Percentiles rank a stretch among this genome's conserved stretches.
Evolutionary conservation across 2,113 vertebrate genomes (phyloP).

Genomic region (Eonycteris spelaea): DNA sequence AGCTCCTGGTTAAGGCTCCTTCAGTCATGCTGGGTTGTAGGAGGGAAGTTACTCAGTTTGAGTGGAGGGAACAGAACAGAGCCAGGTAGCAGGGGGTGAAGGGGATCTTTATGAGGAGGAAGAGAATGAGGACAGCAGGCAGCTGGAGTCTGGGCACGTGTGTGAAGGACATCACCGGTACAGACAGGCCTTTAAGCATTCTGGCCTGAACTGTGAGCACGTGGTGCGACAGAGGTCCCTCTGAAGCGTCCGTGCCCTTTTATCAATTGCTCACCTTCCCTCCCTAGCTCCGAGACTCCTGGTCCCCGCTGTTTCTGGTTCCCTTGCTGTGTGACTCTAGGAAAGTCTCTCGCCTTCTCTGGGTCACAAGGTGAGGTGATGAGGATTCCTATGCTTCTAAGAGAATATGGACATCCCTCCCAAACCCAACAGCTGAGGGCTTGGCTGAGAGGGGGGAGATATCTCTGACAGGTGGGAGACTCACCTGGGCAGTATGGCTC

Average conservation of each 20-base stretch:
- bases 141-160: not conserved
- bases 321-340: not conserved
- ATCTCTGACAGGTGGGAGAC: not conserved
- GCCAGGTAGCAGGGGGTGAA: not conserved
- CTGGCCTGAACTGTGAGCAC: not conserved
- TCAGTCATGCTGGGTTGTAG: not conserved
- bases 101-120: not conserved
- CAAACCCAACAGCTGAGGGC: not conserved
- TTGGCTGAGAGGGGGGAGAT: not conserved
- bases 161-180: not conserved
- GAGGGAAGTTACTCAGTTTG: not conserved
- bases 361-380: not conserved
- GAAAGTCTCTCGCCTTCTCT: not conserved
- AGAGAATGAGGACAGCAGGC: not conserved
- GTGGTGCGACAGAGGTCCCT: not conserved
- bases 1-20: not conserved
- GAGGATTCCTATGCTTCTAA: not conserved
- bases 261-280: not conserved
- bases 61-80: not conserved
- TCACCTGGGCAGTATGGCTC: constrained; percentile 91
- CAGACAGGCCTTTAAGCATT: not conserved
- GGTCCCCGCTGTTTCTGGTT: not conserved
- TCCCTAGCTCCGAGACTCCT: not conserved
- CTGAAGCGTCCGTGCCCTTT: not conserved
- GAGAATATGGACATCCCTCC: not conserved